Evolutionary conservation across 1,140 invertebrate genomes (phyloP).

Genomic region (Drosophila micromelanica): DNA sequence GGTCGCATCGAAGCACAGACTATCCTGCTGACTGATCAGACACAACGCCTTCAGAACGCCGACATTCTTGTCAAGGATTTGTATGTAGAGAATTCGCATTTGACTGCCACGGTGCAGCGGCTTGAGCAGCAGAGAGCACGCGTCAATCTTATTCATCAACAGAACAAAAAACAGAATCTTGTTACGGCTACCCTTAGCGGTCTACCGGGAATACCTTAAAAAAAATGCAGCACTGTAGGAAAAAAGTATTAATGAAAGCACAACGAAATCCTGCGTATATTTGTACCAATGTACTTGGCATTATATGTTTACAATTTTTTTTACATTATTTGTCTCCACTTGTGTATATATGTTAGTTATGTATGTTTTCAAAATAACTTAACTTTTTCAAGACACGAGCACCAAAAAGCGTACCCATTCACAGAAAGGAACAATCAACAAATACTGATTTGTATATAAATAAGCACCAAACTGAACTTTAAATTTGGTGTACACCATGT

Average conservation of each 20-base stretch:
- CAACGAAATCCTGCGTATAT: slow-evolving; percentile 54
- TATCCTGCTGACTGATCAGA: slow-evolving; percentile 88
- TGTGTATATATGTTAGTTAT: slow-evolving; percentile 41
- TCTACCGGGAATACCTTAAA: slow-evolving; percentile 81
- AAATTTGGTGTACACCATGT: slow-evolving; percentile 61
- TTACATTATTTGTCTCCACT: slow-evolving; percentile 40
- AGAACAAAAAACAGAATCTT: slow-evolving; percentile 63
- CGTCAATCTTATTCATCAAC: slow-evolving; percentile 78
- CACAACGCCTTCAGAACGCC: slow-evolving; percentile 88
- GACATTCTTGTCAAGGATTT: slow-evolving; percentile 91
- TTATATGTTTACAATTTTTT: slow-evolving; percentile 24
- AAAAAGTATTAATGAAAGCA: slow-evolving; percentile 29
- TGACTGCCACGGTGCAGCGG: slow-evolving; percentile 88
- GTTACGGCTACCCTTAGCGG: slow-evolving; percentile 38
- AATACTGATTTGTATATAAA: slow-evolving; percentile 58
- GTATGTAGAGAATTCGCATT: slow-evolving; percentile 91
- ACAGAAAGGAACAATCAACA: slow-evolving; percentile 59
- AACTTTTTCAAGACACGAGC: slow-evolving; percentile 28
- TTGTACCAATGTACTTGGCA: slow-evolving; percentile 40
- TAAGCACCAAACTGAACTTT: slow-evolving; percentile 54
- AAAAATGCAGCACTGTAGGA: slow-evolving; percentile 17
- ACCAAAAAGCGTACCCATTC: slow-evolving; percentile 42
- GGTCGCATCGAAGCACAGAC: slow-evolving; percentile 86
- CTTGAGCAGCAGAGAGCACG: slow-evolving; percentile 86
- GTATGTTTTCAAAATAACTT: slow-evolving; percentile 48